These are phyloP conservation scores for Echeneis naucrates DNA, from an alignment of 2,797 vertebrate species.

Conservation along the genomic window DNA sequence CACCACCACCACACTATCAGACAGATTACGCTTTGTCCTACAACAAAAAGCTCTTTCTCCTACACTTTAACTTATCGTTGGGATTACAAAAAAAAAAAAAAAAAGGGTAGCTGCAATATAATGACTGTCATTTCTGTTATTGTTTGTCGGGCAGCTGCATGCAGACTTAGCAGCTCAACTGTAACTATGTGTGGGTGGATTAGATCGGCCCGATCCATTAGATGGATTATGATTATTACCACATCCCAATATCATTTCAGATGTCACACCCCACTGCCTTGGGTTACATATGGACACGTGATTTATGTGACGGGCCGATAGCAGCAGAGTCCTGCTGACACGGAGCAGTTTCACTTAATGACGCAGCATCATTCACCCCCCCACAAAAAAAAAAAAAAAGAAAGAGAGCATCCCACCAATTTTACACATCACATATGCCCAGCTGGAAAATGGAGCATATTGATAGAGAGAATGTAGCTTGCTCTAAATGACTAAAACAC, in stretches of 20 bases:
- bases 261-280: slow-evolving; percentile 37
- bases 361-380: not conserved
- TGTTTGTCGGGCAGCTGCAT: slow-evolving; percentile 69
- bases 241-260: slow-evolving; percentile 46
- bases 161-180: slow-evolving; percentile 61
- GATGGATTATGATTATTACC: slow-evolving; percentile 75
- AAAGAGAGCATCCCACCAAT: not conserved
- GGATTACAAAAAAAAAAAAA: slow-evolving; percentile 73
- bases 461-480: too few species aligned
- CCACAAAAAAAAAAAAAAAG: not conserved
- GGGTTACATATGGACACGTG: slow-evolving; percentile 22
- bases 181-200: slow-evolving; percentile 73
- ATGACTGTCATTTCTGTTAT: slow-evolving; percentile 79
- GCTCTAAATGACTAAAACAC: too few species aligned
- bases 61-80: slow-evolving; percentile 59
- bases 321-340: not conserved
- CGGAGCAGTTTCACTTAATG: not conserved
- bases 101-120: slow-evolving; percentile 56
- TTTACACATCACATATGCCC: not conserved
- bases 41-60: slow-evolving; percentile 63
- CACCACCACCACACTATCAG: slow-evolving; percentile 1
- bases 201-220: slow-evolving; percentile 76
- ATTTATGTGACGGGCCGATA: slow-evolving; percentile 23
- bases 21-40: slow-evolving; percentile 46
- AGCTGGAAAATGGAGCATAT: too few species aligned